Conservation (phyloP, 1,140 invertebrate species). For the Lucilia sericata region DNA sequence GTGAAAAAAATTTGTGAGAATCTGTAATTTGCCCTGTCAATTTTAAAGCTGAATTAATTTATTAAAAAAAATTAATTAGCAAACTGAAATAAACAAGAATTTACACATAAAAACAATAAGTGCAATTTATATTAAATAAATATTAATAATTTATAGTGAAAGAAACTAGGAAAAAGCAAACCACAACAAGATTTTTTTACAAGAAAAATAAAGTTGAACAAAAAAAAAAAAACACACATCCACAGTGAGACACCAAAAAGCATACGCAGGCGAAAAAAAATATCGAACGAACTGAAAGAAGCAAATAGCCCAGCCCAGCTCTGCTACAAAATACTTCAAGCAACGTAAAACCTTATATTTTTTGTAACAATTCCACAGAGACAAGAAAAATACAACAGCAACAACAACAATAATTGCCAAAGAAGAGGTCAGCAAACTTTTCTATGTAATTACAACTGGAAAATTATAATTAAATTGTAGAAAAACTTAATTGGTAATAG, state of each 20-base stretch:
- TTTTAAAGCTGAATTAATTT: constrained; percentile 31
- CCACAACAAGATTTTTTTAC: background rate
- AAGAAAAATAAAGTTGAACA: background rate
- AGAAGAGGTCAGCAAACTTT: constrained; percentile 31
- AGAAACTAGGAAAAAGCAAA: background rate
- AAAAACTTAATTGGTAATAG: background rate
- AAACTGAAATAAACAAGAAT: constrained; percentile 32
- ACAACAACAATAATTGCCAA: background rate
- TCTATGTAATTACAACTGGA: constrained; percentile 1
- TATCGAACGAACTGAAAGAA: constrained; percentile 15
- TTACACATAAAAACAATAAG: constrained; percentile 21
- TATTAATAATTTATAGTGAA: background rate
- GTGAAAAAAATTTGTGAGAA: constrained; percentile 28
- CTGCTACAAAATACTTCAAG: background rate
- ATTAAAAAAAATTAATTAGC: constrained; percentile 36
- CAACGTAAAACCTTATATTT: background rate
- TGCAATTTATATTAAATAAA: constrained; percentile 38
- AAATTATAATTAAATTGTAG: constrained; percentile 11
- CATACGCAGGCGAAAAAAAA: constrained; percentile 35
- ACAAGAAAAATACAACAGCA: background rate
- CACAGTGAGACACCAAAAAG: constrained; percentile 19
- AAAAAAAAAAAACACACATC: background rate
- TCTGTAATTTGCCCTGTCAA: constrained; percentile 30
- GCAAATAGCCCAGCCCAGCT: constrained; percentile 26
- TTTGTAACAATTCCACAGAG: constrained; percentile 6